phyloP scores from a whole-genome alignment of 1,140 invertebrate genomes.

The Saxidomus purpurata region DNA sequence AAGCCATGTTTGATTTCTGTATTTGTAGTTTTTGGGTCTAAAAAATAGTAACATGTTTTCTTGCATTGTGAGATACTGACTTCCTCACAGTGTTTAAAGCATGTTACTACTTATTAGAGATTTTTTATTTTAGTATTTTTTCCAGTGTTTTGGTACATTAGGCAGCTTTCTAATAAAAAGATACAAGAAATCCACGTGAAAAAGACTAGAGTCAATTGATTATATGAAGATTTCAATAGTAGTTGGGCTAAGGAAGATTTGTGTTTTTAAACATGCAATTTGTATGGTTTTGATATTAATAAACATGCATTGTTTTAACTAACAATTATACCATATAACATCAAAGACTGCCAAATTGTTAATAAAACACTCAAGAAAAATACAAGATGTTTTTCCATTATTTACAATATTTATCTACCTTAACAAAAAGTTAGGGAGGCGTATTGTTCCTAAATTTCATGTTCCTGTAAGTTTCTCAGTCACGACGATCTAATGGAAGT shows the following conservation, averaged over 20 bases:
- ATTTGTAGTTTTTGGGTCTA: conserved; percentile 22
- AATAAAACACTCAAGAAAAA: conserved; percentile 61
- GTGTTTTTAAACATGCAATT: not conserved
- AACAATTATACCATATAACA: not conserved
- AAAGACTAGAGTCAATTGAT: not conserved
- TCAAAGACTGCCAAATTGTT: conserved; percentile 55
- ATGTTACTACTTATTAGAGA: conserved; percentile 1
- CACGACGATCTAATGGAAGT: too few relatives aligned
- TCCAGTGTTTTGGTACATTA: conserved; percentile 53
- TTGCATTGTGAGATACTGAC: not conserved
- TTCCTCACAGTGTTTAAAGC: not conserved
- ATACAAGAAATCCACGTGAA: not conserved
- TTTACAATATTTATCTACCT: too few relatives aligned
- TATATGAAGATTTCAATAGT: not conserved
- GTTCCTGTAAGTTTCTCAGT: too few relatives aligned
- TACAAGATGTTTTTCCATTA: too few relatives aligned
- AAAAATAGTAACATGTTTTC: conserved; percentile 25
- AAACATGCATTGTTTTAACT: not conserved
- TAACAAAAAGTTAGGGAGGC: too few relatives aligned
- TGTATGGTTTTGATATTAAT: not conserved
- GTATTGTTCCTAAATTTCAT: too few relatives aligned
- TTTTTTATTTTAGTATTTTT: conserved; percentile 56
- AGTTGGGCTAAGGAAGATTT: not conserved
- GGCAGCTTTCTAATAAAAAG: not conserved
- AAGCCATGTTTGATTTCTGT: conserved; percentile 11